Conservation (phyloP, 37 sponge, comb jelly and placozoan genomes). For the Diacarnus erythraeanus region DNA sequence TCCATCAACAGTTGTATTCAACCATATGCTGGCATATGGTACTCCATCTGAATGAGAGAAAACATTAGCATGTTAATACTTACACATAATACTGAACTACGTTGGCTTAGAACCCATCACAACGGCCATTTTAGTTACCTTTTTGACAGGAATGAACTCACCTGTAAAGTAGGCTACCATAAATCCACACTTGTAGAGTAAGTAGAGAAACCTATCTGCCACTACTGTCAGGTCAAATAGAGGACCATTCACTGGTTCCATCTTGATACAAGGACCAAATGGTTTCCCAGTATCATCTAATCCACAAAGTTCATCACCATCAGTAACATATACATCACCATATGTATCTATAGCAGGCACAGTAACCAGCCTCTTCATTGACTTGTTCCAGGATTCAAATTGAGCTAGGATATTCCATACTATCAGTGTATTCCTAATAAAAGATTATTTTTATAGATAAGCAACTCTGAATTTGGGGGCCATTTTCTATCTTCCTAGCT, state of each 20-base stretch:
- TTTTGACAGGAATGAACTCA: too few species aligned
- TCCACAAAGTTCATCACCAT: slow-evolving; percentile 20
- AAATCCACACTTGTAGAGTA: slow-evolving; percentile 44
- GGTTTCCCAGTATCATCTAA: slow-evolving; percentile 5
- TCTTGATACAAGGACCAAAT: background rate
- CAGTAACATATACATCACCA: slow-evolving; percentile 24
- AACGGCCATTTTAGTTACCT: too few species aligned
- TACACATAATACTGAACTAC: too few species aligned
- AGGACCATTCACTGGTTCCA: slow-evolving; percentile 14
- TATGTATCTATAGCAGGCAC: slow-evolving; percentile 20
- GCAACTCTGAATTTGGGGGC: background rate
- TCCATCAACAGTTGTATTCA: slow-evolving; percentile 33
- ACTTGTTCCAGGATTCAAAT: background rate
- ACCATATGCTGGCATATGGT: slow-evolving; percentile 39
- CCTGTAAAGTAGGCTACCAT: slow-evolving; percentile 18
- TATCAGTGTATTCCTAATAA: background rate
- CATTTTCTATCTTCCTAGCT: background rate
- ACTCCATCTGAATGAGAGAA: slow-evolving; percentile 21
- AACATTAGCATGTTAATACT: too few species aligned
- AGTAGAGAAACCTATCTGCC: background rate
- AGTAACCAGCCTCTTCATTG: background rate
- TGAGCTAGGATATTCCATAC: background rate
- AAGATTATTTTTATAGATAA: background rate
- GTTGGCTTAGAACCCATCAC: too few species aligned
- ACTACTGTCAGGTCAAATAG: slow-evolving; percentile 12